Conservation (phyloP, 2,888 invertebrate species). For the Hermaeophaga mercurialis region DNA sequence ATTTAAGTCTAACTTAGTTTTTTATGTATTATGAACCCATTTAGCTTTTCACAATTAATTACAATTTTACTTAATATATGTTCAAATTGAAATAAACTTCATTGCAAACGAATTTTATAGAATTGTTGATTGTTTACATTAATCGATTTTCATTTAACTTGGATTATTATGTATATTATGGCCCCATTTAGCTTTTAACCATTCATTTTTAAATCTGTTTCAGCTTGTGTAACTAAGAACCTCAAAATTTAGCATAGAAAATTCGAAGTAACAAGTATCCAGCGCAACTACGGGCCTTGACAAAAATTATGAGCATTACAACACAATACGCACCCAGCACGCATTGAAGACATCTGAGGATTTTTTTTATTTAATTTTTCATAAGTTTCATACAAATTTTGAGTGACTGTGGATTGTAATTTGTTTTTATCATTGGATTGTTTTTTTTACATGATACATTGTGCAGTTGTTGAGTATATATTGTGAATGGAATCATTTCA, state of each 20-base stretch:
- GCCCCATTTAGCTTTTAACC: too few relatives aligned
- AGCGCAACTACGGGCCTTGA: constrained; percentile 57
- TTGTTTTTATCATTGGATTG: constrained; percentile 44
- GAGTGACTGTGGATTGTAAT: constrained; percentile 57
- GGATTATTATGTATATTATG: too few relatives aligned
- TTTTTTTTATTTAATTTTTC: constrained; percentile 62
- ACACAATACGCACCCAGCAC: constrained; percentile 80
- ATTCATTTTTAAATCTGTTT: constrained; percentile 50
- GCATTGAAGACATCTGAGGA: constrained; percentile 91
- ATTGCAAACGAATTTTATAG: too few relatives aligned
- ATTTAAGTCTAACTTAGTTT: too few relatives aligned
- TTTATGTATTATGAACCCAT: too few relatives aligned
- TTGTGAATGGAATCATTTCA: constrained; percentile 44
- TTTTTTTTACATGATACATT: constrained; percentile 39
- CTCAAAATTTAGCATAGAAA: constrained; percentile 61
- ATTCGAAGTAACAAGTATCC: constrained; percentile 59
- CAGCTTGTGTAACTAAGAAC: constrained; percentile 71
- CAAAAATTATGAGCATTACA: constrained; percentile 56
- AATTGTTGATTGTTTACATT: too few relatives aligned
- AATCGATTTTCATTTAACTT: too few relatives aligned
- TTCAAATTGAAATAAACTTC: too few relatives aligned
- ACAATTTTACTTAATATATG: too few relatives aligned
- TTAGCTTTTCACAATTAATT: too few relatives aligned
- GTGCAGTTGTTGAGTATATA: constrained; percentile 44
- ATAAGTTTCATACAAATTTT: constrained; percentile 54